phyloP scores from a whole-genome alignment of 2,888 invertebrate species.

The Heteromurus nitidus region DNA sequence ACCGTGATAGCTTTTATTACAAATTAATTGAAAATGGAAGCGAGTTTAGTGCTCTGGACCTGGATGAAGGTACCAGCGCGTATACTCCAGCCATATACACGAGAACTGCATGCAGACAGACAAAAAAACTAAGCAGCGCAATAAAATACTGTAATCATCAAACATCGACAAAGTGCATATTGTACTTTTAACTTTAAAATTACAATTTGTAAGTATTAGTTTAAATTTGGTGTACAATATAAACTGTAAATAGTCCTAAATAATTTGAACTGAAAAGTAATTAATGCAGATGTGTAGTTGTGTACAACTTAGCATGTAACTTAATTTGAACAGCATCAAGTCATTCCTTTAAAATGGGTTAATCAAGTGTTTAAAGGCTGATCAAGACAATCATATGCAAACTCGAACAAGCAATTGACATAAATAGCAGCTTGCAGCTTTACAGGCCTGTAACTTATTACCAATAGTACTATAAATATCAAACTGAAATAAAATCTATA shows the following conservation, averaged over 20 bases:
- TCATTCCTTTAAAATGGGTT: slow-evolving; percentile 46
- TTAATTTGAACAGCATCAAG: slow-evolving; percentile 31
- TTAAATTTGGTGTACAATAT: slow-evolving; percentile 53
- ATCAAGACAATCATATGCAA: slow-evolving; percentile 63
- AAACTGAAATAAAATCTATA: slow-evolving; percentile 23
- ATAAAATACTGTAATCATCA: no score
- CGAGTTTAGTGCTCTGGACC: no score
- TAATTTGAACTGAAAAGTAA: neutral
- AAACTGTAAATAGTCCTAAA: slow-evolving; percentile 53
- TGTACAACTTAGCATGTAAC: neutral
- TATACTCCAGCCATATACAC: slow-evolving; percentile 9
- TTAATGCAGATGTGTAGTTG: neutral
- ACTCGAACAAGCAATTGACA: slow-evolving; percentile 39
- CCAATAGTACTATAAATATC: slow-evolving; percentile 10
- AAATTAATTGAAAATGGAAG: no score
- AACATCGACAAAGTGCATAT: neutral
- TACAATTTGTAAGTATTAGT: slow-evolving; percentile 29
- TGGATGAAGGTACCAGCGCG: no score
- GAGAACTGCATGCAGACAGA: slow-evolving; percentile 8
- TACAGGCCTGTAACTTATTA: slow-evolving; percentile 55
- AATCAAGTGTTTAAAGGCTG: slow-evolving; percentile 58
- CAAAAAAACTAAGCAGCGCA: no score
- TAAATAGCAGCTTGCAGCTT: slow-evolving; percentile 59
- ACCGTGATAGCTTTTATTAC: no score
- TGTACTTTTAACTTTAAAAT: neutral